Evolutionary conservation across 2,797 vertebrate species (phyloP).

Genomic region (Tokudaia muenninki): DNA sequence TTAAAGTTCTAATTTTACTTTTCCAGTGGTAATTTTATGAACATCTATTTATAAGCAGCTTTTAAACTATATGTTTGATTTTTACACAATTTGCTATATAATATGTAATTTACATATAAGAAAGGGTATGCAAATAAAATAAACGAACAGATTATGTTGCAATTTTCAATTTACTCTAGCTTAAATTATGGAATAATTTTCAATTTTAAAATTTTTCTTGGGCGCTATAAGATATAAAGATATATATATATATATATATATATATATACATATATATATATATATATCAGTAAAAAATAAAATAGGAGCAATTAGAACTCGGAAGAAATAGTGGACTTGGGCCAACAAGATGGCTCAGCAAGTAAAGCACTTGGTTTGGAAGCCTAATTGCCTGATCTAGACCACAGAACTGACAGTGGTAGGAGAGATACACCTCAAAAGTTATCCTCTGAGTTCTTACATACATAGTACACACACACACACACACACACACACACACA

Average conservation of each 20-base stretch:
- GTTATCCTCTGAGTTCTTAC: background rate
- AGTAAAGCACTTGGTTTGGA: background rate
- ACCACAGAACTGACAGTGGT: background rate
- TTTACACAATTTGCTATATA: background rate
- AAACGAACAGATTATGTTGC: background rate
- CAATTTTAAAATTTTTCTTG: background rate
- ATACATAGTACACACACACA: background rate
- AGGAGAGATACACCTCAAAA: background rate
- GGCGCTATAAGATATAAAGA: background rate
- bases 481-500: background rate
- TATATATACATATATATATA: too few relatives aligned
- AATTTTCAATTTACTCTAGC: background rate
- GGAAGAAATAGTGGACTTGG: background rate
- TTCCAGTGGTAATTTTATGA: conserved; percentile 1
- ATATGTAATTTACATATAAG: conserved; percentile 1
- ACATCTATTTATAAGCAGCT: conserved; percentile 3
- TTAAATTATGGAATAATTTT: conserved; percentile 1
- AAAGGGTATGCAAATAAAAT: background rate
- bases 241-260: too few relatives aligned
- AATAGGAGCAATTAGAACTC: background rate
- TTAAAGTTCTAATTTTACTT: conserved; percentile 53
- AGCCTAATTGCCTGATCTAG: background rate
- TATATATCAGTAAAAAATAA: background rate
- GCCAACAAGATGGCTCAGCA: background rate
- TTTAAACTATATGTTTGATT: background rate